Evolutionary conservation across 2,888 invertebrate species (phyloP).

Genomic region (Dryomyza anilis): DNA sequence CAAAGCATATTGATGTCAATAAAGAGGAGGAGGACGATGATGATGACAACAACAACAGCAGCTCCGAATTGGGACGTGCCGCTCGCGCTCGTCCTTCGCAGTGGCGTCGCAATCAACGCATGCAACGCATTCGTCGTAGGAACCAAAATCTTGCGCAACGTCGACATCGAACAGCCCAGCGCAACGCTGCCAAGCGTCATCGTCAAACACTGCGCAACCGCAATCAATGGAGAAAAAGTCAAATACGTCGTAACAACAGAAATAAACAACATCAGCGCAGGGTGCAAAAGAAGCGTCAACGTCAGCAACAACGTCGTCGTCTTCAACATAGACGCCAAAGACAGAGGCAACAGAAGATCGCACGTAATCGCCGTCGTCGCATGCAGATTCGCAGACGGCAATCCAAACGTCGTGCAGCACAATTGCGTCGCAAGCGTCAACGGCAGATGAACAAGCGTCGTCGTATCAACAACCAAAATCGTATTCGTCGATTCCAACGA

Average conservation of each 20-base stretch:
- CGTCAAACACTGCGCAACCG: not conserved
- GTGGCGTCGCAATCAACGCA: slow-evolving; percentile 29
- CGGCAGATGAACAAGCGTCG: not conserved
- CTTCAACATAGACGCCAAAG: slow-evolving; percentile 29
- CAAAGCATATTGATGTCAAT: not conserved
- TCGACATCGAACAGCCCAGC: not conserved
- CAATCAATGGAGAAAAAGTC: slow-evolving; percentile 28
- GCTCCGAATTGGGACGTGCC: not conserved
- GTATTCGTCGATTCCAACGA: not conserved
- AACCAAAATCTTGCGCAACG: slow-evolving; percentile 28
- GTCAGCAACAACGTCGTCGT: slow-evolving; percentile 34
- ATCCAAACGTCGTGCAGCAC: not conserved
- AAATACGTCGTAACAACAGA: slow-evolving; percentile 31
- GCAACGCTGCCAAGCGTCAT: not conserved
- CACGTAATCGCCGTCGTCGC: slow-evolving; percentile 8
- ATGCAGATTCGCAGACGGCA: not conserved
- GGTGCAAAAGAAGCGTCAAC: not conserved
- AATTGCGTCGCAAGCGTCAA: not conserved
- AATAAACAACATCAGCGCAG: slow-evolving; percentile 8
- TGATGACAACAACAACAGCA: not conserved
- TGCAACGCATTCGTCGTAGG: slow-evolving; percentile 14
- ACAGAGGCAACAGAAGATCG: not conserved
- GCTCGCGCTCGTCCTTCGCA: not conserved
- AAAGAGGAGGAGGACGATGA: not conserved
- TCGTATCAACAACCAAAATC: not conserved